phyloP scores from a whole-genome alignment of 2,888 invertebrate genomes.

The Erebia aethiops region DNA sequence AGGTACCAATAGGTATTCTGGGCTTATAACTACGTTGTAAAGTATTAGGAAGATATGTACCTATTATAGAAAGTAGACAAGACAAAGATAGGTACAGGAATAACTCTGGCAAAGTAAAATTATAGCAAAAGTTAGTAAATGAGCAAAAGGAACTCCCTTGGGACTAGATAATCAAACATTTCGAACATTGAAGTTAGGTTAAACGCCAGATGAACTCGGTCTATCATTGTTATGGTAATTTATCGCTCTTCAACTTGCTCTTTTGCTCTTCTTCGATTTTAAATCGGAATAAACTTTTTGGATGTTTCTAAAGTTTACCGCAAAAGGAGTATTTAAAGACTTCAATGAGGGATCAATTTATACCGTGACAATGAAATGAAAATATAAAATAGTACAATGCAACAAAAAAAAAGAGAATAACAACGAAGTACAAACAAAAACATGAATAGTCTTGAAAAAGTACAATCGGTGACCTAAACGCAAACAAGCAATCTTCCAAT shows the following conservation, averaged over 20 bases:
- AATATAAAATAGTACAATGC: too few relatives aligned
- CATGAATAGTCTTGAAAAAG: too few relatives aligned
- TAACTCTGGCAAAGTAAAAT: neutral
- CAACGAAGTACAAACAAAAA: too few relatives aligned
- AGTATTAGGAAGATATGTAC: too few relatives aligned
- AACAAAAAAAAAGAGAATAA: too few relatives aligned
- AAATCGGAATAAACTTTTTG: conserved; percentile 68
- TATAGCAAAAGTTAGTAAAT: conserved; percentile 53
- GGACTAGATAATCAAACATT: conserved; percentile 76
- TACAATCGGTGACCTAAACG: too few relatives aligned
- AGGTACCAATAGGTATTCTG: too few relatives aligned
- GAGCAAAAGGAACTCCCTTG: conserved; percentile 68
- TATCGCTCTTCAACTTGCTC: conserved; percentile 75
- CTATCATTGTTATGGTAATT: conserved; percentile 78
- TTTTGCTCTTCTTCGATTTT: conserved; percentile 69
- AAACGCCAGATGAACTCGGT: conserved; percentile 79
- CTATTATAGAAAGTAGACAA: too few relatives aligned
- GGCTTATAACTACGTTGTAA: too few relatives aligned
- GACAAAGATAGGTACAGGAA: too few relatives aligned
- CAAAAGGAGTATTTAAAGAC: conserved; percentile 33
- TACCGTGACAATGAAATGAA: conserved; percentile 24
- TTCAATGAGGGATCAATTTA: conserved; percentile 34
- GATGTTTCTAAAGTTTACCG: conserved; percentile 46
- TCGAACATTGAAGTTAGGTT: conserved; percentile 69
- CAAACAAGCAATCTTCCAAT: too few relatives aligned